A percentile compares a stretch with the other conserved stretches of the same genome.
phyloP scores from a whole-genome alignment of 1,140 invertebrate genomes.

The Alviniconcha marisindica region DNA sequence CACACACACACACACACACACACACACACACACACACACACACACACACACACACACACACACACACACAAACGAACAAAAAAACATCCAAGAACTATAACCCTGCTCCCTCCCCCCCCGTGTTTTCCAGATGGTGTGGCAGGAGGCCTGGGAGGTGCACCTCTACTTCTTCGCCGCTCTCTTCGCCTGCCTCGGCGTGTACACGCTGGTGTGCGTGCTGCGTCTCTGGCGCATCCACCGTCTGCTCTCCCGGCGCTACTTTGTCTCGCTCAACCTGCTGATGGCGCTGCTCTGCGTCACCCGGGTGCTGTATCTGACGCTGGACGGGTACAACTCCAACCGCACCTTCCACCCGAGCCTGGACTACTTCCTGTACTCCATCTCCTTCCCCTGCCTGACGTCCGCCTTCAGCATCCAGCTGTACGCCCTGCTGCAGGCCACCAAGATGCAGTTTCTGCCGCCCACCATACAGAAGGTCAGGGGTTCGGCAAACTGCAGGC shows the following conservation, averaged over 20 bases:
- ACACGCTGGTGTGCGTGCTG: slow-evolving; percentile 80
- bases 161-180: slow-evolving; percentile 89
- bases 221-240: slow-evolving; percentile 63
- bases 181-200: slow-evolving; percentile 88
- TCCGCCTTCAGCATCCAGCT: slow-evolving; percentile 91
- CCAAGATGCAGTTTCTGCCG: slow-evolving; percentile 73
- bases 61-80: not conserved
- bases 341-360: slow-evolving; percentile 86
- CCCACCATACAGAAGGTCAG: slow-evolving; percentile 79
- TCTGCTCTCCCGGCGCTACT: slow-evolving; percentile 81
- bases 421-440: slow-evolving; percentile 87
- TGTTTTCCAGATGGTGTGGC: slow-evolving; percentile 70
- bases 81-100: too few species aligned
- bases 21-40: not conserved
- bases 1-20: not conserved
- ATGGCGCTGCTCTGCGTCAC: slow-evolving; percentile 87
- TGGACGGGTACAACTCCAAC: slow-evolving; percentile 92
- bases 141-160: slow-evolving; percentile 91
- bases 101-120: too few species aligned
- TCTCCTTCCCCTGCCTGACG: slow-evolving; percentile 83
- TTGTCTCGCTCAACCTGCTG: slow-evolving; percentile 88
- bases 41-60: not conserved
- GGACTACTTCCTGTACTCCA: slow-evolving; percentile 84
- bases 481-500: too few species aligned
- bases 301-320: slow-evolving; percentile 90